These are phyloP conservation scores for Simalia tracyae DNA, from an alignment of 2,797 vertebrate species.

Conservation along the genomic window DNA sequence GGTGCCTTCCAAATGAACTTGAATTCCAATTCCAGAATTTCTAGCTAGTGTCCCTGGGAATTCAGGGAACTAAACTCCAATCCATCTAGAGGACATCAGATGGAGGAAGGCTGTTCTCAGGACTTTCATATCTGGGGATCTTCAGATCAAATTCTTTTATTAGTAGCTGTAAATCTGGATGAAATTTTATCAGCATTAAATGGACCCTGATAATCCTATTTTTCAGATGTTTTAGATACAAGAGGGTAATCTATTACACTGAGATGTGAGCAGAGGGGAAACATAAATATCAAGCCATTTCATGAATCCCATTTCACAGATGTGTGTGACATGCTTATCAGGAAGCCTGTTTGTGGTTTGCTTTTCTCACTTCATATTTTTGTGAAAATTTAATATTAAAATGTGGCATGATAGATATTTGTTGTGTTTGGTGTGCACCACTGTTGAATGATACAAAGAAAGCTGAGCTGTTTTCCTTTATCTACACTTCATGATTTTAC, in stretches of 20 bases:
- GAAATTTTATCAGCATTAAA: not conserved
- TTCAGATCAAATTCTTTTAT: not conserved
- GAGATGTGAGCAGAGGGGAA: not conserved
- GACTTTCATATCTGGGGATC: not conserved
- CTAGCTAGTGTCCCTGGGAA: not conserved
- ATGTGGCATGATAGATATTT: constrained; percentile 49
- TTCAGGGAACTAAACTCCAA: not conserved
- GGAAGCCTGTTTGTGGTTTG: not conserved
- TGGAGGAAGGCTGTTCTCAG: not conserved
- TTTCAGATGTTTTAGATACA: not conserved
- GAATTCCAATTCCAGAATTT: not conserved
- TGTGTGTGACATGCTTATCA: constrained; percentile 38
- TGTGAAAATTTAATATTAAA: constrained; percentile 24
- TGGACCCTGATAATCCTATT: not conserved
- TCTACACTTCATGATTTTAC: constrained; percentile 51
- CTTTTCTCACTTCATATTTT: not conserved
- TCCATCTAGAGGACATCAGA: not conserved
- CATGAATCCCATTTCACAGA: not conserved
- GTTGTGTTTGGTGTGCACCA: constrained; percentile 59
- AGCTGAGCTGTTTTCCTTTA: constrained; percentile 59
- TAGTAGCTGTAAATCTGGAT: not conserved
- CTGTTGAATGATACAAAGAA: constrained; percentile 57
- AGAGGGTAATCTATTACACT: not conserved
- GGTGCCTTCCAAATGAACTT: not conserved
- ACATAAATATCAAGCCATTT: not conserved